phyloP scores from a whole-genome alignment of 2,888 invertebrate species.

The Tetragonula carbonaria region DNA sequence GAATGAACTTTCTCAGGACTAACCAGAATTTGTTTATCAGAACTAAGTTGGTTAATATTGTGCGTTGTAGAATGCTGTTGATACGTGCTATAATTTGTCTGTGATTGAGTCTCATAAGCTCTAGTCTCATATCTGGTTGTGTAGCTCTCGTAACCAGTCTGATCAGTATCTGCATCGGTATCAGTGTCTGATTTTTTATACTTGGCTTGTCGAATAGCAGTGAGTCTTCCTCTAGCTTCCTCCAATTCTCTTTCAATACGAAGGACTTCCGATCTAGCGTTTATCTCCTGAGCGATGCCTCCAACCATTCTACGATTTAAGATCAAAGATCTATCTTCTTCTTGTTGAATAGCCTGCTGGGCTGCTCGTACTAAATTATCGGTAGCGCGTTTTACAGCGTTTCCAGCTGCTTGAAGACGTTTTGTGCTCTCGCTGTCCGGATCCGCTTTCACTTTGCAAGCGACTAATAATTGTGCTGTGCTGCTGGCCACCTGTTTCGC shows the following conservation, averaged over 20 bases:
- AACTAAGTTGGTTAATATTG: slow-evolving; percentile 72
- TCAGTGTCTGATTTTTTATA: slow-evolving; percentile 89
- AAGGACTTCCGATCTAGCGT: slow-evolving; percentile 95
- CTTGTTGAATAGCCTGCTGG: slow-evolving; percentile 94
- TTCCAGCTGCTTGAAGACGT: slow-evolving; percentile 96
- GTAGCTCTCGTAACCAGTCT: slow-evolving; percentile 83
- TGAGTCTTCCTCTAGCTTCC: slow-evolving; percentile 95
- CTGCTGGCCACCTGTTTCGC: slow-evolving; percentile 98
- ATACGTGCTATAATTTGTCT: slow-evolving; percentile 70
- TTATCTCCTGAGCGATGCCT: slow-evolving; percentile 98
- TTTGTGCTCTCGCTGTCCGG: slow-evolving; percentile 97
- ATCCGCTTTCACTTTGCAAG: slow-evolving; percentile 99
- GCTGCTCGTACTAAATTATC: slow-evolving; percentile 98
- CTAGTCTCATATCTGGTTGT: slow-evolving; percentile 85
- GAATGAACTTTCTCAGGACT: slow-evolving; percentile 81
- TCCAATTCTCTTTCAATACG: slow-evolving; percentile 97
- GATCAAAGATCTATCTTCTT: slow-evolving; percentile 95
- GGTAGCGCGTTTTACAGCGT: slow-evolving; percentile 98
- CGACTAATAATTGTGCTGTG: slow-evolving; percentile 98
- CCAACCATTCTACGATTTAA: slow-evolving; percentile 97
- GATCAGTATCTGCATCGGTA: slow-evolving; percentile 88
- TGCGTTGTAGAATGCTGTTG: slow-evolving; percentile 71
- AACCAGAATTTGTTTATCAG: slow-evolving; percentile 75
- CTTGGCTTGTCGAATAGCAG: slow-evolving; percentile 96
- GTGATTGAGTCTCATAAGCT: slow-evolving; percentile 83